phyloP scores from a whole-genome alignment of 1,140 invertebrate genomes.

The Zophobas morio region DNA sequence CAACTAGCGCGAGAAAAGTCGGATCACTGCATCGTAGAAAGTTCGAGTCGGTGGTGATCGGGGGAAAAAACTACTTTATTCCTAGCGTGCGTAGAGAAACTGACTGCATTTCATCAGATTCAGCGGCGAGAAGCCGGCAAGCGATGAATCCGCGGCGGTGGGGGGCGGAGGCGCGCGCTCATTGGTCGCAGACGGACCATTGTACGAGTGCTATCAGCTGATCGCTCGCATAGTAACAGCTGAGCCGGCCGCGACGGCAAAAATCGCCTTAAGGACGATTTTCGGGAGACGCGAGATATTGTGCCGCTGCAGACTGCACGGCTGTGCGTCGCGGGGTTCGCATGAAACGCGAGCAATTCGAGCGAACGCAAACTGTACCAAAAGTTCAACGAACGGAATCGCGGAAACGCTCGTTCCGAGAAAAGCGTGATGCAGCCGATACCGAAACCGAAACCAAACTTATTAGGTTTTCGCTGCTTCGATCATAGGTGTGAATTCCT shows the following conservation, averaged over 20 bases:
- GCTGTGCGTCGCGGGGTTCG: neutral
- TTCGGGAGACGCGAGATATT: constrained; percentile 10
- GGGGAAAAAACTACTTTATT: constrained; percentile 34
- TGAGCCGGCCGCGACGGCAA: constrained; percentile 17
- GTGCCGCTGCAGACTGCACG: constrained; percentile 21
- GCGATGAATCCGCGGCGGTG: constrained; percentile 28
- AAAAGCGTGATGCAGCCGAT: neutral
- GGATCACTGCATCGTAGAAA: constrained; percentile 16
- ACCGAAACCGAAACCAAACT: neutral
- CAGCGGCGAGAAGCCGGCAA: constrained; percentile 46
- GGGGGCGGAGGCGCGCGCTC: constrained; percentile 51
- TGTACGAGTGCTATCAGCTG: constrained; percentile 58
- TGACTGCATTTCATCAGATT: constrained; percentile 46
- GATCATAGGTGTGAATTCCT: too few relatives aligned
- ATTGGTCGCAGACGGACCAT: constrained; percentile 54
- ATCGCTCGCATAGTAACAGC: constrained; percentile 58
- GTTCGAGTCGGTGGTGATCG: constrained; percentile 15
- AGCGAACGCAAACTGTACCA: neutral
- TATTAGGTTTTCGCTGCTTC: too few relatives aligned
- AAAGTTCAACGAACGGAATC: constrained; percentile 36
- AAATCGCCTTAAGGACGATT: constrained; percentile 29
- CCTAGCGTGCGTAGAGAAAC: constrained; percentile 20
- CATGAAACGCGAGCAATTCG: too few relatives aligned
- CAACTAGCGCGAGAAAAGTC: neutral
- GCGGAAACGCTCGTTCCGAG: constrained; percentile 3